A percentile compares a stretch with the other conserved stretches of the same genome.
Conservation (phyloP, 2,888 invertebrate species). For the Ochlodes sylvanus region DNA sequence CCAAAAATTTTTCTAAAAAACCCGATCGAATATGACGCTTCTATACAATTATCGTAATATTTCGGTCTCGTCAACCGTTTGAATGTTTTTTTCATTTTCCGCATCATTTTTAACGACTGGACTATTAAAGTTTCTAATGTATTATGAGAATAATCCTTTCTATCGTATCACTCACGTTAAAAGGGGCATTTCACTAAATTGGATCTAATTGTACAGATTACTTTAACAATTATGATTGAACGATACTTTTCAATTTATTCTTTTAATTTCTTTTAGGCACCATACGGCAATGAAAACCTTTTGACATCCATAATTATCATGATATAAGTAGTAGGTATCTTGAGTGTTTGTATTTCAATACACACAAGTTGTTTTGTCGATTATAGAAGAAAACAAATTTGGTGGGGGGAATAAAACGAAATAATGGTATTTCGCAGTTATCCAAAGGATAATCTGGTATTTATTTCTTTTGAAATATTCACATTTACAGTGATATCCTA, state of each 20-base stretch:
- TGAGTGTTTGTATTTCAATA: no score
- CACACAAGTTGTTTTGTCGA: no score
- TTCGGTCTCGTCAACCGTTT: constrained; percentile 43
- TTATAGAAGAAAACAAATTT: neutral
- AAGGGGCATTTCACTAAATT: neutral
- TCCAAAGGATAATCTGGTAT: constrained; percentile 76
- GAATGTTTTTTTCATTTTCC: constrained; percentile 2
- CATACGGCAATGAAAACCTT: neutral
- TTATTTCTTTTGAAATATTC: constrained; percentile 74
- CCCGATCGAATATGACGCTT: constrained; percentile 51
- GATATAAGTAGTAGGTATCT: no score
- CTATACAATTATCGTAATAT: constrained; percentile 55
- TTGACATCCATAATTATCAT: neutral
- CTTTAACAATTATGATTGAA: neutral
- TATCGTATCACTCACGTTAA: neutral
- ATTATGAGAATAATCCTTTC: neutral
- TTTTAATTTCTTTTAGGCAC: no score
- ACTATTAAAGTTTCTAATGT: neutral
- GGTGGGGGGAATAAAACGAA: constrained; percentile 69
- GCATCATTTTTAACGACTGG: neutral
- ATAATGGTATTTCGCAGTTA: constrained; percentile 74
- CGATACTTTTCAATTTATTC: neutral
- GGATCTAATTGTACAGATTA: neutral
- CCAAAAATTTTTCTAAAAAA: constrained; percentile 56
- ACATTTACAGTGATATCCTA: constrained; percentile 78